A percentile compares a stretch with the other conserved stretches of the same genome.
Conservation (phyloP, 1,140 invertebrate species). For the Drosophila melanica region DNA sequence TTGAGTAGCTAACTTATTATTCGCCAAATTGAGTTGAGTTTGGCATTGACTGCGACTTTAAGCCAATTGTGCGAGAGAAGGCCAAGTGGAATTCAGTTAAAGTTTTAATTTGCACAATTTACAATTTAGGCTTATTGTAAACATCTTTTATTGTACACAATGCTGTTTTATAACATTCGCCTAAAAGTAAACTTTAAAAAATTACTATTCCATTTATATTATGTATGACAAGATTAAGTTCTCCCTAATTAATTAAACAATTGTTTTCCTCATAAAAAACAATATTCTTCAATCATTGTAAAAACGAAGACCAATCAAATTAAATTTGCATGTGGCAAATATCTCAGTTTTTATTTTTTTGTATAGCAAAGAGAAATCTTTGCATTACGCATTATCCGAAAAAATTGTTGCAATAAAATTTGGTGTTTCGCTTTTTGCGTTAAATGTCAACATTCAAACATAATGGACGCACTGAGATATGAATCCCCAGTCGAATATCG, state of each 20-base stretch:
- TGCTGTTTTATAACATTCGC: too few relatives aligned
- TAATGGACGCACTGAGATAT: slow-evolving; percentile 52
- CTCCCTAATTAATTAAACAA: too few relatives aligned
- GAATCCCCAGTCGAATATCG: slow-evolving; percentile 21
- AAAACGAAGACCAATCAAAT: not conserved
- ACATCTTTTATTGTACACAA: not conserved
- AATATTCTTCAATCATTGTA: not conserved
- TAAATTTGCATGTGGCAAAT: not conserved
- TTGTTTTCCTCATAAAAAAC: too few relatives aligned
- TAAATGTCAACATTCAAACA: slow-evolving; percentile 57
- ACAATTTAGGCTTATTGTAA: not conserved
- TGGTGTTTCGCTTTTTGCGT: slow-evolving; percentile 47
- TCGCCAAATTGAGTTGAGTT: slow-evolving; percentile 9
- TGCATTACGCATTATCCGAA: not conserved
- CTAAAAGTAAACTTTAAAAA: too few relatives aligned
- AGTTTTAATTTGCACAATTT: not conserved
- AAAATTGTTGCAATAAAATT: slow-evolving; percentile 52
- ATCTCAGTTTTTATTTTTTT: not conserved
- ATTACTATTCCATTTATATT: too few relatives aligned
- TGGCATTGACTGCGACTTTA: not conserved
- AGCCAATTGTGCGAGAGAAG: not conserved
- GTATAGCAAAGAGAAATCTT: not conserved
- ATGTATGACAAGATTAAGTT: too few relatives aligned
- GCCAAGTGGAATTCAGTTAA: not conserved
- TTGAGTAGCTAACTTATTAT: slow-evolving; percentile 16